Evolutionary conservation across 2,888 invertebrate species (phyloP).

Genomic region (Scaptodrosophila latifasciaeformis): DNA sequence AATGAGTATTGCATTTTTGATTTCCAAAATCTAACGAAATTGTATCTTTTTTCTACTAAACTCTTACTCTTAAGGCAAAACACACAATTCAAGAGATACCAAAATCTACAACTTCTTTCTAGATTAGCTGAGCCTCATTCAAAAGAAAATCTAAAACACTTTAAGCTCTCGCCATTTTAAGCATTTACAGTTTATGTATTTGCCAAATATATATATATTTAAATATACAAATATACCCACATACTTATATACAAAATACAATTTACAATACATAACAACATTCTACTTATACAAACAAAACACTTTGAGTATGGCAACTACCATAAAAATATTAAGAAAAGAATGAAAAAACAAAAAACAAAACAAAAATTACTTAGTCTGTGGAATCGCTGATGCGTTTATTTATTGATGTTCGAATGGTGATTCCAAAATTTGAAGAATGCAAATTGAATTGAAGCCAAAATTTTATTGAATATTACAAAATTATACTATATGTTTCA

Average conservation of each 20-base stretch:
- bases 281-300: slow-evolving; percentile 38
- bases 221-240: slow-evolving; percentile 24
- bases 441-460: slow-evolving; percentile 51
- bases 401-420: slow-evolving; percentile 35
- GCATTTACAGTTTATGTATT: too few species aligned
- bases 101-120: slow-evolving; percentile 33
- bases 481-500: slow-evolving; percentile 19
- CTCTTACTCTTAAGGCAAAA: slow-evolving; percentile 6
- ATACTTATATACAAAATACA: slow-evolving; percentile 29
- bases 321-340: slow-evolving; percentile 13
- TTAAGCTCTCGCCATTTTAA: slow-evolving; percentile 24
- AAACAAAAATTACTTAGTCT: neutral
- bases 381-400: too few species aligned
- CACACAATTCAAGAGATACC: slow-evolving; percentile 31
- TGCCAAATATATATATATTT: neutral
- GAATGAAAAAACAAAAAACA: slow-evolving; percentile 12
- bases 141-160: slow-evolving; percentile 4
- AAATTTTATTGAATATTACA: slow-evolving; percentile 51
- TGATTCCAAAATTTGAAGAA: too few species aligned
- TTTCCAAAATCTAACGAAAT: slow-evolving; percentile 20
- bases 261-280: too few species aligned
- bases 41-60: slow-evolving; percentile 13
- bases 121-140: slow-evolving; percentile 23
- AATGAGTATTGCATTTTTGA: slow-evolving; percentile 60
- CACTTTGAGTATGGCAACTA: slow-evolving; percentile 24